Percentiles rank a stretch among this genome's conserved stretches.
Evolutionary conservation across 1,140 invertebrate species (phyloP).

Genomic region (Subanguina moxae): DNA sequence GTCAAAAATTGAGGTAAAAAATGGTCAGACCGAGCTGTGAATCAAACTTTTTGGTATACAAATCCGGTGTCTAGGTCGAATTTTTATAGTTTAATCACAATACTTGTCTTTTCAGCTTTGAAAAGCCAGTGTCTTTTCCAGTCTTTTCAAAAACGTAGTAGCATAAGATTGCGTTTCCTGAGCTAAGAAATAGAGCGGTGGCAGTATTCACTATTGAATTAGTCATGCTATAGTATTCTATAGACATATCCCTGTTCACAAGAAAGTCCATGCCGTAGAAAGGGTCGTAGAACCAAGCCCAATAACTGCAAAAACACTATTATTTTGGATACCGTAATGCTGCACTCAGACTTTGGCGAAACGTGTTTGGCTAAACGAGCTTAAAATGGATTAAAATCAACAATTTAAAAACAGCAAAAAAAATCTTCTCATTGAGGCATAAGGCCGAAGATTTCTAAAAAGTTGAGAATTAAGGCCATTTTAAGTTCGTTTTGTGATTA

Average conservation of each 20-base stretch:
- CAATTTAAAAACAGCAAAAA: no score
- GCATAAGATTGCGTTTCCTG: background rate
- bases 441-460: no score
- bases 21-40: no score
- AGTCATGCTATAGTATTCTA: background rate
- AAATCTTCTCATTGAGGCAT: no score
- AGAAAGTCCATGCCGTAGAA: slow-evolving; percentile 8
- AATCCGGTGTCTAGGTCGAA: background rate
- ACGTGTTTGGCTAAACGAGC: no score
- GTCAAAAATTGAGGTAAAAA: no score
- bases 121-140: background rate
- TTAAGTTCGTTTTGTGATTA: no score
- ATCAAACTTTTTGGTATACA: no score
- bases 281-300: slow-evolving; percentile 5
- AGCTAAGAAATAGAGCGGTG: background rate
- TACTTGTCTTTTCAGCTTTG: slow-evolving; percentile 1
- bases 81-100: background rate
- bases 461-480: no score
- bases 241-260: background rate
- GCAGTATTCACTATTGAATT: background rate
- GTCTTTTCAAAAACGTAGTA: background rate
- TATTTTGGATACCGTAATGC: no score
- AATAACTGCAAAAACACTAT: background rate
- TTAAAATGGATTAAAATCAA: no score
- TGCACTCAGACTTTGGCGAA: no score